phyloP scores from a whole-genome alignment of 2,888 invertebrate species.

The Phortica magna region DNA sequence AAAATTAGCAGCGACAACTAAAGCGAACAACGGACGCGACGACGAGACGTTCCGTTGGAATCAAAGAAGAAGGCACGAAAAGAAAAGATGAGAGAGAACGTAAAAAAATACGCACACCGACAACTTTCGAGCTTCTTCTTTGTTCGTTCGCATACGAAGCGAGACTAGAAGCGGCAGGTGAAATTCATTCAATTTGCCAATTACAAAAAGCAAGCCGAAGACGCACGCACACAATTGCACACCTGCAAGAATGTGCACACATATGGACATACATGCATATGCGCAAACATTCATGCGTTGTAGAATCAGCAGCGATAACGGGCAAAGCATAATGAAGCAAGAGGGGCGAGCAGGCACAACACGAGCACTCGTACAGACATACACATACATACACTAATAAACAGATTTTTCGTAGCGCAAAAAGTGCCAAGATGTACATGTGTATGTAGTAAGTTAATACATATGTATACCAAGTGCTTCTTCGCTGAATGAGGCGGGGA shows the following conservation, averaged over 20 bases:
- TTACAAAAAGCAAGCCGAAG: slow-evolving; percentile 50
- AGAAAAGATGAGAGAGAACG: not conserved
- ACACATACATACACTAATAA: not conserved
- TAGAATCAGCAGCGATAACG: slow-evolving; percentile 29
- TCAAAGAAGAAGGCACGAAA: not conserved
- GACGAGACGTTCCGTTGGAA: not conserved
- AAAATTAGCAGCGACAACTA: not conserved
- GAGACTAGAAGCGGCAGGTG: slow-evolving; percentile 71
- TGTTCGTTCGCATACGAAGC: slow-evolving; percentile 65
- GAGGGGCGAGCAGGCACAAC: not conserved
- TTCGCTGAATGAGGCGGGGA: too few species aligned
- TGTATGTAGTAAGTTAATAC: too few species aligned
- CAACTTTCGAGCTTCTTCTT: slow-evolving; percentile 35
- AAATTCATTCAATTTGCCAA: slow-evolving; percentile 76
- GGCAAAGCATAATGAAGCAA: not conserved
- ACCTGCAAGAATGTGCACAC: not conserved
- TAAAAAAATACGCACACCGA: not conserved
- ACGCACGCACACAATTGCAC: slow-evolving; percentile 10
- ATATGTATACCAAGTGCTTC: too few species aligned
- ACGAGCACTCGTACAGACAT: not conserved
- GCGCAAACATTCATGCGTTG: slow-evolving; percentile 12
- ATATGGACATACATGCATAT: not conserved
- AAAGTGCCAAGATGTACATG: not conserved
- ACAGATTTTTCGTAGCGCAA: not conserved
- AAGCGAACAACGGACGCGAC: not conserved